These are phyloP conservation scores for Enteromius thamalakanensis DNA, from an alignment of 2,797 vertebrate genomes.

Conservation along the genomic window DNA sequence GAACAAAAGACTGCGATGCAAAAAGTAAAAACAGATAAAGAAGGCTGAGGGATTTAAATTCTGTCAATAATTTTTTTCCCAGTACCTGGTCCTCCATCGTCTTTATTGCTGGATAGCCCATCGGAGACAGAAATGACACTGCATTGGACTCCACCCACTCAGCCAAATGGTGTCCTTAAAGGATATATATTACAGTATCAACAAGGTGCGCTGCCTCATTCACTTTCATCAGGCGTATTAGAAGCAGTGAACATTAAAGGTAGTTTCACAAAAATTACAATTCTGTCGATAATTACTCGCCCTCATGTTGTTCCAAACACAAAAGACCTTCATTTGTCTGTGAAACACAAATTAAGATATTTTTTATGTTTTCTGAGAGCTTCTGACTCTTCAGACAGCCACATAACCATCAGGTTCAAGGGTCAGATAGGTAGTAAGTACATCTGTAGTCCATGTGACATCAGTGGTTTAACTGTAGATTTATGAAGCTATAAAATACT, in stretches of 20 bases:
- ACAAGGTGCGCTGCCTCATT: constrained; percentile 70
- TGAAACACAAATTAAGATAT: neutral
- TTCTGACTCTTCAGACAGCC: neutral
- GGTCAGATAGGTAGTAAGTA: neutral
- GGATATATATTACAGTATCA: constrained; percentile 83
- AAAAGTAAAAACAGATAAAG: neutral
- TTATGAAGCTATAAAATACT: neutral
- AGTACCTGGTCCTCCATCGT: constrained; percentile 83
- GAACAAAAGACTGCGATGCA: constrained; percentile 45
- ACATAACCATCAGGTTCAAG: neutral
- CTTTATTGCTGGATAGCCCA: constrained; percentile 80
- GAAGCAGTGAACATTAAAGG: neutral
- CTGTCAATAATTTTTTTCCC: constrained; percentile 1
- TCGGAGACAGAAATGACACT: constrained; percentile 83
- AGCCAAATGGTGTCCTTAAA: constrained; percentile 80
- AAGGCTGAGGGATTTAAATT: neutral
- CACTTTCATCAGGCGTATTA: neutral
- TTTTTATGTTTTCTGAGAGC: neutral
- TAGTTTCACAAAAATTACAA: neutral
- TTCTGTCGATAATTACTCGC: neutral
- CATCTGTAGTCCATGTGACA: neutral
- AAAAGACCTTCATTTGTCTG: neutral
- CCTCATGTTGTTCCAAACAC: neutral
- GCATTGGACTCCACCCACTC: constrained; percentile 80
- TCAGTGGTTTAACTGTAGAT: too few species aligned